Base-by-base conservation (phyloP, 2,888 invertebrate species). In the Pimpla rufipes region DNA sequence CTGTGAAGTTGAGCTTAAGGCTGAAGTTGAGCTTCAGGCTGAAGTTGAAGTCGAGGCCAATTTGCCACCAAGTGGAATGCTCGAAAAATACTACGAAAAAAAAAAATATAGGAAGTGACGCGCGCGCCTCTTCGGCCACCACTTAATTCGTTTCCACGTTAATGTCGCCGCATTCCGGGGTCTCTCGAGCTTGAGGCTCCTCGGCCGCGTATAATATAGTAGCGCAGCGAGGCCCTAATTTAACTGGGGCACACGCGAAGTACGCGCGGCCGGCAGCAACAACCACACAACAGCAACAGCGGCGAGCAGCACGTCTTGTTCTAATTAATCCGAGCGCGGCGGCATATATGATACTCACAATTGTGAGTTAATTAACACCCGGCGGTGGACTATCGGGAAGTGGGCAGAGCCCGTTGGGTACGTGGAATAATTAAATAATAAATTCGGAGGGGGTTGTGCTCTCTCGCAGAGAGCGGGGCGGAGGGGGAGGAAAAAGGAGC, bases 381-480 rank as follows among this genome's bases (percentile, higher is more conserved):
- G 70, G 70, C 35, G 70, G 52, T 73, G 79, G 67, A 76, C 67
- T 73, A 83, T 83, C 79, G 79, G 73, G 83, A 80, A 83, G 80
- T 80, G 80, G 80, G 83, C 83, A 80, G 77, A 71, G 77, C 64
- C 62, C 52, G 50, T 10, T n/a, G 76, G 76, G 37, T 75, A 79
- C 79, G 83, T 83, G 83, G 83, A 83, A 83, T 83, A 83, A 83
- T 83, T 76, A 83, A 79, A 79, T 79, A 83, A 79, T 83, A 83
- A 83, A 83, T 83, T 83, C 67, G 76, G 71, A 64, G 50, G 70
- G 79, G 71, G 57, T 71, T 74, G 85, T 71, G 80, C 74, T 6
- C 29, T 29, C 29, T 74, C 62, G 75, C 35, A 67, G 47, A 37
- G 45, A 47, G 21, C 42, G 75, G 62, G 29, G 29, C 29, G 29